Base-by-base conservation (phyloP, 2,113 vertebrate species). In the Malurus alboscapulatus region DNA sequence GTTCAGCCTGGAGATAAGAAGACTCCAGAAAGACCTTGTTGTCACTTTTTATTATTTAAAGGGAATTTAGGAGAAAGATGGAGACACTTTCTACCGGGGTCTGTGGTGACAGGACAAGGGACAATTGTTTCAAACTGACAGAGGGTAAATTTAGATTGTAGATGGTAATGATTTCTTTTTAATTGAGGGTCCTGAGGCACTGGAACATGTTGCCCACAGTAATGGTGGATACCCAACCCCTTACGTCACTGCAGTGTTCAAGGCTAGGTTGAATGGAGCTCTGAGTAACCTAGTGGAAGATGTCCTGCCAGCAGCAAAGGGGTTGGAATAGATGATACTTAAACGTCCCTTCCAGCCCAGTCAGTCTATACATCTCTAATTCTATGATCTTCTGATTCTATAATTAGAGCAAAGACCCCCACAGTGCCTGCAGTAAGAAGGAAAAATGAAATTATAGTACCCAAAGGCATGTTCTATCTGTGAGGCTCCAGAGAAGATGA, bases 171-270 rank as follows among this genome's bases (percentile, higher is more conserved):
- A 27, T 30, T 51, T 40, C 40, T 44, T 50, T 67, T 59, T 34
- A 2, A 0, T 2, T 45, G 19, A 84, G 4, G 2, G 1, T 81
- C 14, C 6, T 53, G 12, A 77, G 21, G 17, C 14, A 55, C 6
- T 22, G 59, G 17, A 50, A 29, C 3, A 30, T 3, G 6, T 27
- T 74, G 4, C 3, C 4, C 4, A 62, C 17, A 61, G 27, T 40
- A 20, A 17, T 5, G 24, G 15, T n/a, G 7, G 17, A 19, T 57
- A n/a, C 1, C 12, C 8, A 38, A 10, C 38, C 38, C 38, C 38
- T 38, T 11, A 38, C 9, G 13, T n/a, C 42, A 9, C 1, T 48
- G 51, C 11, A 58, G 6, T n/a, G 27, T 54, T 82, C 19, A 17
- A 90, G 27, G 21, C 15, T 42, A 84, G 17, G 4, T 22, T 66